Conservation (phyloP, 1,140 invertebrate species). For the Antheraea mylitta region DNA sequence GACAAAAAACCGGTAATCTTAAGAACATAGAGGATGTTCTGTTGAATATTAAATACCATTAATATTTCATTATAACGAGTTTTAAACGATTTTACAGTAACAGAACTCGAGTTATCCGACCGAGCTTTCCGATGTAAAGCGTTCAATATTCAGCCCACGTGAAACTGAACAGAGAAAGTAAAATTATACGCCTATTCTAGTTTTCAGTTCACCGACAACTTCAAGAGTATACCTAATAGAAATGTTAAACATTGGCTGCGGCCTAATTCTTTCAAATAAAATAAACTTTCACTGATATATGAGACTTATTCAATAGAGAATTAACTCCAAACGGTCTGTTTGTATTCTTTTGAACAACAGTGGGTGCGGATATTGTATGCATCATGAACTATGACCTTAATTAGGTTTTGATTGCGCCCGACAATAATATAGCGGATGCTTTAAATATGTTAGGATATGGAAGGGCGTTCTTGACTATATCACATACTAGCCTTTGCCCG, state of each 20-base stretch:
- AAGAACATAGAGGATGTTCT: background rate
- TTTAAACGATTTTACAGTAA: background rate
- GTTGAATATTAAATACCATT: background rate
- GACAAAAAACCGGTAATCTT: background rate
- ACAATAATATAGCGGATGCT: background rate
- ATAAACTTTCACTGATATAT: constrained; percentile 7
- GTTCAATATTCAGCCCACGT: constrained; percentile 8
- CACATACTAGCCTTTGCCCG: too few relatives aligned
- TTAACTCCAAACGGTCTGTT: background rate
- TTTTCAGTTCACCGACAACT: constrained; percentile 2
- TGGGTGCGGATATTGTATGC: background rate
- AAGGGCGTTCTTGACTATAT: too few relatives aligned
- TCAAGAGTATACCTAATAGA: background rate
- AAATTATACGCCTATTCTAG: constrained; percentile 7
- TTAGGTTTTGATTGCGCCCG: background rate
- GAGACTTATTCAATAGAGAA: background rate
- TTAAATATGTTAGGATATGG: background rate
- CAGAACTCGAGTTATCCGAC: background rate
- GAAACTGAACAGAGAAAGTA: constrained; percentile 9
- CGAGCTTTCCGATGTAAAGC: background rate
- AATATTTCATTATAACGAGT: background rate
- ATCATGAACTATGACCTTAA: background rate
- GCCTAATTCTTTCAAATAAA: constrained; percentile 11
- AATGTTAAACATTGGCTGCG: background rate
- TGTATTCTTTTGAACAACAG: background rate